These are phyloP conservation scores for Rhizoglyphus robini DNA, from an alignment of 1,140 invertebrate genomes.

Conservation along the genomic window DNA sequence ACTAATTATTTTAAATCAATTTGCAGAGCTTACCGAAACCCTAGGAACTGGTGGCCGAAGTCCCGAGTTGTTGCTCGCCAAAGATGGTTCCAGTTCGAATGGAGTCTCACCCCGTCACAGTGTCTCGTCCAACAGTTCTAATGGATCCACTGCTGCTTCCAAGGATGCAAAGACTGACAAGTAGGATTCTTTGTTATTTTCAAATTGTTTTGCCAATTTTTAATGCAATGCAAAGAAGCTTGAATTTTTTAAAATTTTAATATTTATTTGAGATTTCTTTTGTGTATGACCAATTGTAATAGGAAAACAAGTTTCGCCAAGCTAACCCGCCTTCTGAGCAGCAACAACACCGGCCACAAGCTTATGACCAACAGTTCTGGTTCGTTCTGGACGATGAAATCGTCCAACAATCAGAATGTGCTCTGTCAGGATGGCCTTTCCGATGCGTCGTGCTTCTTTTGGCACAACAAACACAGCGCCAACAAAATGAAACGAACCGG, in stretches of 20 bases:
- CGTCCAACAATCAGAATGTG: not conserved
- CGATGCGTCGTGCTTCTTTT: not conserved
- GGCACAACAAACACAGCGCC: not conserved
- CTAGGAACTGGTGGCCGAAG: slow-evolving; percentile 3
- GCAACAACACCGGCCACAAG: not conserved
- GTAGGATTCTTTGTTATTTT: no score
- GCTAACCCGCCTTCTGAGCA: not conserved
- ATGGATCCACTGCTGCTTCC: slow-evolving; percentile 3
- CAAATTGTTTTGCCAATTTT: no score
- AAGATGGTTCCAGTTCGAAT: slow-evolving; percentile 15
- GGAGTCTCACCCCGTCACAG: slow-evolving; percentile 17
- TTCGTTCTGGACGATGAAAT: not conserved
- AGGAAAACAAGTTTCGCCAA: slow-evolving; percentile 12
- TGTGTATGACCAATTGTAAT: no score
- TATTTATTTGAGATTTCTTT: no score
- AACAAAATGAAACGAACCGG: slow-evolving; percentile 25
- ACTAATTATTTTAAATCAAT: not conserved
- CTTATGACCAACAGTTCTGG: no score
- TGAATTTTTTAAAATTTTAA: no score
- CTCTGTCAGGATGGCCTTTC: not conserved
- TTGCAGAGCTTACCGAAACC: not conserved
- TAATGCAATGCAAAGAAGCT: no score
- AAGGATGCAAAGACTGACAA: not conserved
- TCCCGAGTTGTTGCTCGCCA: not conserved
- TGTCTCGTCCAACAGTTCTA: slow-evolving; percentile 19